Percentiles rank a stretch among this genome's conserved stretches.
phyloP scores from a whole-genome alignment of 2,888 invertebrate genomes.

The Caenorhabditis sp. region DNA sequence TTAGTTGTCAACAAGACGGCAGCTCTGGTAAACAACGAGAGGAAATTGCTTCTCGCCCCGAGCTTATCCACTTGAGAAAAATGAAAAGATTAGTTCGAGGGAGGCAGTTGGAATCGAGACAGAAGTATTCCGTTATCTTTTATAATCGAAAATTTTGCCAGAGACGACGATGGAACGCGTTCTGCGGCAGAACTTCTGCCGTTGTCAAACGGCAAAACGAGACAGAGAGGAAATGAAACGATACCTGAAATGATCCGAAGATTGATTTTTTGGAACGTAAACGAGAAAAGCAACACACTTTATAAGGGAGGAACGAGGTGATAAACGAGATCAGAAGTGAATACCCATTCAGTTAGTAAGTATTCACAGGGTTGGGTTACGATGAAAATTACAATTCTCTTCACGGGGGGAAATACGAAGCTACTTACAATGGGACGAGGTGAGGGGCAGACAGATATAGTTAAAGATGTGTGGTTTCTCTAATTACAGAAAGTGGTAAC shows the following conservation, averaged over 20 bases:
- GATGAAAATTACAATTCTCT: background rate
- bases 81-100: background rate
- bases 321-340: slow-evolving; percentile 1
- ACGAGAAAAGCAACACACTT: background rate
- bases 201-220: slow-evolving; percentile 26
- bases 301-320: background rate
- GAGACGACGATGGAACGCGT: slow-evolving; percentile 30
- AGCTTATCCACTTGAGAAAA: slow-evolving; percentile 9
- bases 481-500: slow-evolving; percentile 6
- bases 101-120: background rate
- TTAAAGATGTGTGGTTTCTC: background rate
- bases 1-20: background rate
- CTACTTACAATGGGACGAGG: background rate
- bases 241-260: slow-evolving; percentile 4
- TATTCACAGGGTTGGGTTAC: background rate
- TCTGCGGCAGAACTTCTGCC: too few relatives aligned
- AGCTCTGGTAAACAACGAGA: background rate
- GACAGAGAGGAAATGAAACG: slow-evolving; percentile 1
- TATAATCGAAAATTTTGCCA: slow-evolving; percentile 11
- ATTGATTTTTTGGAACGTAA: background rate
- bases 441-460: background rate
- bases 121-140: slow-evolving; percentile 15
- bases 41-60: background rate
- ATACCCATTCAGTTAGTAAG: background rate
- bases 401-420: slow-evolving; percentile 9